These are phyloP conservation scores for Acleris emargana DNA, from an alignment of 2,888 invertebrate genomes.

Conservation along the genomic window DNA sequence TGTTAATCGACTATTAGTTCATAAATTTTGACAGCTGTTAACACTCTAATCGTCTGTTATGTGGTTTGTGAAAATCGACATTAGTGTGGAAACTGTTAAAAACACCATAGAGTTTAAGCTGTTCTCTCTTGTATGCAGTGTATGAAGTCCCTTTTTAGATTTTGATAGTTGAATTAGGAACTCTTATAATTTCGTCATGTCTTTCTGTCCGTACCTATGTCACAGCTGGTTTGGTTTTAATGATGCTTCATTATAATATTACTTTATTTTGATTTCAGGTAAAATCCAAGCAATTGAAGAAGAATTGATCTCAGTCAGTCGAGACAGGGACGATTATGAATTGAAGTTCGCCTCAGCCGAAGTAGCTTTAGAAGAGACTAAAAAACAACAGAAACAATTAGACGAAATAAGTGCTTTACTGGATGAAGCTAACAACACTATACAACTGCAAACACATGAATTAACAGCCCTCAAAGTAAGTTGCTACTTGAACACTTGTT, in stretches of 20 bases:
- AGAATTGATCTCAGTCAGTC: conserved; percentile 71
- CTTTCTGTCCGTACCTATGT: background rate
- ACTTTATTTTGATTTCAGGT: conserved; percentile 49
- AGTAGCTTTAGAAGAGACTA: conserved; percentile 81
- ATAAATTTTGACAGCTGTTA: too few species aligned
- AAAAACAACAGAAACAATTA: conserved; percentile 80
- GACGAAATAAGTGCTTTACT: conserved; percentile 79
- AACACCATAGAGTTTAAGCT: too few species aligned
- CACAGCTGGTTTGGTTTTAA: too few species aligned
- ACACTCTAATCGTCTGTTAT: too few species aligned
- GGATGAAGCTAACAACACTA: conserved; percentile 67
- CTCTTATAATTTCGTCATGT: too few species aligned
- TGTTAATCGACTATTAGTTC: too few species aligned
- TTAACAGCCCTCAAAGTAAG: conserved; percentile 70
- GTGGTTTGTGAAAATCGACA: too few species aligned
- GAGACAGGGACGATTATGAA: conserved; percentile 76
- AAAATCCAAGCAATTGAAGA: conserved; percentile 77
- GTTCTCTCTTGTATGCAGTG: too few species aligned
- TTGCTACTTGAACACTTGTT: conserved; percentile 2
- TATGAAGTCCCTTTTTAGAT: too few species aligned
- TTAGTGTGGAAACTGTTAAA: too few species aligned
- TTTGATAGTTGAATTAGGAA: too few species aligned
- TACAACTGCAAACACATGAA: conserved; percentile 75
- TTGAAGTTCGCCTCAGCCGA: conserved; percentile 77
- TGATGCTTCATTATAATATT: background rate